Evolutionary conservation across 2,888 invertebrate genomes (phyloP), one percentile per base, ranked within the genome.

Genomic region (Pinctada fucata): DNA sequence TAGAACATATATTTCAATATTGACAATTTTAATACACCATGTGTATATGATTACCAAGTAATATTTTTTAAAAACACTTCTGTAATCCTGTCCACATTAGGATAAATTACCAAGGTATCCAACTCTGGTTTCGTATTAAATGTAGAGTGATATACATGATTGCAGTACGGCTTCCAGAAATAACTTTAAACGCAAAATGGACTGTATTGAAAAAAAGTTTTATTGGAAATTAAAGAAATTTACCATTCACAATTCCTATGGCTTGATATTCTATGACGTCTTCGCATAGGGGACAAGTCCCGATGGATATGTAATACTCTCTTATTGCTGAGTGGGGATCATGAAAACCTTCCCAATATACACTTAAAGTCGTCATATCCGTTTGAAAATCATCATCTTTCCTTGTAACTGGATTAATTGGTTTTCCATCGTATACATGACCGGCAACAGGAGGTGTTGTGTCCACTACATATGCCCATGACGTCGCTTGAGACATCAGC

Each of bases 281-380:
- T 16, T 75, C 82, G 76, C 82, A 83, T 0, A 79, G 79, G 2
- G 71, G 51, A 76, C 85, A 84, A 2, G 79, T 81, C 6, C 86
- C 86, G 3, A 85, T 76, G n/a, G 78, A 75, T 6, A 85, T 74
- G n/a, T 49, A 79, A 72, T 85, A 86, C 47, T 82, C 68, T 47
- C 75, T 58, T n/a, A 86, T 80, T 8, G 80, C 68, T 0, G 84
- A 73, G 45, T 83, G 82, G 0, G 84, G 82, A 45, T 83, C 84
- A 63, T 79, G 64, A 66, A 85, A 85, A 10, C 85, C 85, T 48
- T 71, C 68, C 86, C 85, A 86, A 64, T 70, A 79, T 2, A 79
- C 80, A 48, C 72, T 67, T 8, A 86, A 10, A 16, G 47, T 75
- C 8, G 74, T 75, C 49, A 64, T 52, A 16, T 79, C 78, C 10